phyloP scores from a whole-genome alignment of 2,888 invertebrate genomes.

The Acanthococcus lagerstroemiae region DNA sequence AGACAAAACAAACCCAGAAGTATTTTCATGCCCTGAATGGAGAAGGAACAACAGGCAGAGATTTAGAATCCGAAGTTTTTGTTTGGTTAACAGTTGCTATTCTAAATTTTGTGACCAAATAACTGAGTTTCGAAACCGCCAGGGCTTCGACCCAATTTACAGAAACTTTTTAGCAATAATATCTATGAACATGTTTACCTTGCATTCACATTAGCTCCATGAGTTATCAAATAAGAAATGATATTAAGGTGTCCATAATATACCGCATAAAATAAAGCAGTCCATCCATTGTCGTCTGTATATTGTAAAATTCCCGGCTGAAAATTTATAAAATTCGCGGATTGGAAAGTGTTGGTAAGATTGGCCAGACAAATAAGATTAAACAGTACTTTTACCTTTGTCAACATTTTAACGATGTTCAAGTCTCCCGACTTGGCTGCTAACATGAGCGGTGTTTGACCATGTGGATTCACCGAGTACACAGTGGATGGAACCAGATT shows the following conservation, averaged over 20 bases:
- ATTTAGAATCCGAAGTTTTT: too few species aligned
- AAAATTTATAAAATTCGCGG: not conserved
- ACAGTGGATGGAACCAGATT: slow-evolving; percentile 32
- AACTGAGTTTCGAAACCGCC: not conserved
- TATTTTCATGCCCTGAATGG: too few species aligned
- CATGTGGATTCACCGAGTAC: slow-evolving; percentile 30
- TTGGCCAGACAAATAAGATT: too few species aligned
- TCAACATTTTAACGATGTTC: slow-evolving; percentile 34
- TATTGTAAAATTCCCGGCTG: slow-evolving; percentile 32
- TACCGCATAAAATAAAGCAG: slow-evolving; percentile 51
- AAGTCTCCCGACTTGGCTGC: slow-evolving; percentile 35
- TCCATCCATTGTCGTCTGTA: slow-evolving; percentile 46
- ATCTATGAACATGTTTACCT: slow-evolving; percentile 32
- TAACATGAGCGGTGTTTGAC: slow-evolving; percentile 36
- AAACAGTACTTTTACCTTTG: too few species aligned
- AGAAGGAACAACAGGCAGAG: too few species aligned
- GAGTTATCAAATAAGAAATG: slow-evolving; percentile 46
- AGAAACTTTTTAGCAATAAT: too few species aligned
- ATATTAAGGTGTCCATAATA: slow-evolving; percentile 49
- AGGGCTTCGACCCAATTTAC: not conserved
- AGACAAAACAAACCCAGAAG: not conserved
- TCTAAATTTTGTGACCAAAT: not conserved
- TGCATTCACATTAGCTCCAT: slow-evolving; percentile 51
- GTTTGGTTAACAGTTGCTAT: too few species aligned
- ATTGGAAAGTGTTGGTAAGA: not conserved